Evolutionary conservation across 2,113 vertebrate genomes (phyloP), one percentile per base, ranked within the genome.

Genomic region (Prunella himalayana): DNA sequence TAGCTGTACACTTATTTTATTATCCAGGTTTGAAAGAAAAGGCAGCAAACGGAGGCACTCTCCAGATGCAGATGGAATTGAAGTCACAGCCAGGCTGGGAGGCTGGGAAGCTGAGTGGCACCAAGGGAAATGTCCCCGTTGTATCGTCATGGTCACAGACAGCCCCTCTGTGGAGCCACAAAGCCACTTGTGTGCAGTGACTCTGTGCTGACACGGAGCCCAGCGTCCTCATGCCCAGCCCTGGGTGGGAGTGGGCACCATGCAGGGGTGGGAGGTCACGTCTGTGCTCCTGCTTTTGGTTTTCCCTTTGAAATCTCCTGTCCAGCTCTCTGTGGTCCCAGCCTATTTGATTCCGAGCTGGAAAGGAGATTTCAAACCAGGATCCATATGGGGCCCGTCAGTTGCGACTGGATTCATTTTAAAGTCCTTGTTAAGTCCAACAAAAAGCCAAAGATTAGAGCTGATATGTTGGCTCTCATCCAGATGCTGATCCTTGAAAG

Each of bases 361-460:
- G 45, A 82, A 33, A 96, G 82, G 91, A 88, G 94, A 75, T 90
- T 96, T 94, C 95, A 94, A 92, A 60, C 75, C 57, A 30, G 90
- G 91, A 95, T 88, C 96, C 95, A 96, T 95, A 93, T 96, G 95
- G 95, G 95, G 90, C 88, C 91, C 35, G 95, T 96, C 96, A 95
- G 69, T 35, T 97, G 95, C 5, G 59, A 96, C 94, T 94, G 95
- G 94, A 95, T 96, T 96, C 94, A 49, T 95, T 97, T 95, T 96
- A 95, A 96, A 97, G 92, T 96, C 92, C 95, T 96, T 87, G 91
- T 93, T 97, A 97, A 96, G 90, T 95, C 92, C 92, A 95, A 97
- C 95, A 96, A 95, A 95, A 96, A 93, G 92, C 90, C 94, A 95
- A 96, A 97, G 95, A 97, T 97, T 96, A 97, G 96, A 96, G 89